Conservation (phyloP, 2,797 vertebrate species). For the Hapalemur alaotrensis region DNA sequence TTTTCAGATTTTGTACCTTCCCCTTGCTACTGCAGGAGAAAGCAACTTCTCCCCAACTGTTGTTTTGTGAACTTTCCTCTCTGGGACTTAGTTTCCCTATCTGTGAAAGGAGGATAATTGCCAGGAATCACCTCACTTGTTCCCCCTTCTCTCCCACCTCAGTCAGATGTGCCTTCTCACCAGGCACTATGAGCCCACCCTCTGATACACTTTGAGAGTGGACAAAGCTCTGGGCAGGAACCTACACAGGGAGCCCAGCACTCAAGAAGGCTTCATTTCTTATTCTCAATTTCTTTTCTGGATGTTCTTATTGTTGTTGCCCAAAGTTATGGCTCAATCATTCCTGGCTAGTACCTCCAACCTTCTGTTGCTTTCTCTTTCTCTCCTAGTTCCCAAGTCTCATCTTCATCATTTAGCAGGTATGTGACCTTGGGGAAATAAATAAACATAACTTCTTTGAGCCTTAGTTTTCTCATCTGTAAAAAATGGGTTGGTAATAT, state of each 20-base stretch:
- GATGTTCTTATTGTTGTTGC: not conserved
- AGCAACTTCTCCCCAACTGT: not conserved
- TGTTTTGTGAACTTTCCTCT: not conserved
- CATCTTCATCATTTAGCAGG: not conserved
- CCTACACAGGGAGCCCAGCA: not conserved
- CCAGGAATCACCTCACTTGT: not conserved
- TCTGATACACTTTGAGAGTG: not conserved
- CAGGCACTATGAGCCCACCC: not conserved
- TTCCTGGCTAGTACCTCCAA: not conserved
- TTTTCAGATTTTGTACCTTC: not conserved
- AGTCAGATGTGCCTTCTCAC: not conserved
- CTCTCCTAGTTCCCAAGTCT: not conserved
- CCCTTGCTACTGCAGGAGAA: not conserved
- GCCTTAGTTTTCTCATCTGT: slow-evolving; percentile 38
- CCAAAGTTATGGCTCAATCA: not conserved
- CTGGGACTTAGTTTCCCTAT: not conserved
- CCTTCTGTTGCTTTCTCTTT: not conserved
- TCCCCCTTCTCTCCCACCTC: not conserved
- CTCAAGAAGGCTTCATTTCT: not conserved
- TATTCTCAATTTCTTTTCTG: not conserved
- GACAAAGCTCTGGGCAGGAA: not conserved
- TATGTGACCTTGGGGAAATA: not conserved
- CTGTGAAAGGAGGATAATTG: not conserved
- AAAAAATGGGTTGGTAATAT: not conserved
- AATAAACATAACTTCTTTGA: not conserved